A percentile compares a stretch with the other conserved stretches of the same genome.
Evolutionary conservation across 2,797 vertebrate species (phyloP).

Genomic region (Choloepus didactylus): DNA sequence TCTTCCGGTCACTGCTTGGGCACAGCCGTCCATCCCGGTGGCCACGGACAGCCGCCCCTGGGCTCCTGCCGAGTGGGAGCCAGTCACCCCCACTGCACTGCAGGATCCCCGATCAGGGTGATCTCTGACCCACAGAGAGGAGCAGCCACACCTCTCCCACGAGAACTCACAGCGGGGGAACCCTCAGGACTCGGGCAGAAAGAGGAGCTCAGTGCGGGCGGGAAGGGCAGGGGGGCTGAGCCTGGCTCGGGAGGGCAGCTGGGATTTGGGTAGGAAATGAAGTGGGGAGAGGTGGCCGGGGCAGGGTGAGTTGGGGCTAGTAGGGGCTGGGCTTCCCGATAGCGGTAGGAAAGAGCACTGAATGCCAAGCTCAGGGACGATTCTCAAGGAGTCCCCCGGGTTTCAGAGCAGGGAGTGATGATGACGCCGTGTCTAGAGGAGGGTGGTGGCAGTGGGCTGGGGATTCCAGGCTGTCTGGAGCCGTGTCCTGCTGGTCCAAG

Average conservation of each 20-base stretch:
- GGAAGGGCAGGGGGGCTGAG: too few species aligned
- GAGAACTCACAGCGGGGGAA: not conserved
- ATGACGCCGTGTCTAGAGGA: not conserved
- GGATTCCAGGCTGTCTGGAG: too few species aligned
- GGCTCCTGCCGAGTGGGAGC: too few species aligned
- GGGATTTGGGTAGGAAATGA: not conserved
- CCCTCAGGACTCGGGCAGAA: not conserved
- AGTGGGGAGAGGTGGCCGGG: not conserved
- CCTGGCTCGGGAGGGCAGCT: not conserved
- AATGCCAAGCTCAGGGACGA: rapidly evolving
- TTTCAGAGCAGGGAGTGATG: too few species aligned
- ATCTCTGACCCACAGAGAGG: too few species aligned
- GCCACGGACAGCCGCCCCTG: too few species aligned
- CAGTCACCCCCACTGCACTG: too few species aligned
- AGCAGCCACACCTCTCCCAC: too few species aligned
- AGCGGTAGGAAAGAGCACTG: not conserved
- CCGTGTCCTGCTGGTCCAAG: not conserved
- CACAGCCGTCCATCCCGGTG: too few species aligned
- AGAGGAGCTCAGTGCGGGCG: not conserved
- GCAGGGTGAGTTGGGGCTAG: rapidly evolving
- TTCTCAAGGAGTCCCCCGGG: not conserved
- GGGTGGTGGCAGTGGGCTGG: too few species aligned
- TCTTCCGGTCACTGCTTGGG: too few species aligned
- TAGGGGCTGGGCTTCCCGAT: not conserved
- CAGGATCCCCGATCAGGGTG: too few species aligned